Conservation (phyloP, 2,888 invertebrate genomes). For the Chymomyza procnemis region DNA sequence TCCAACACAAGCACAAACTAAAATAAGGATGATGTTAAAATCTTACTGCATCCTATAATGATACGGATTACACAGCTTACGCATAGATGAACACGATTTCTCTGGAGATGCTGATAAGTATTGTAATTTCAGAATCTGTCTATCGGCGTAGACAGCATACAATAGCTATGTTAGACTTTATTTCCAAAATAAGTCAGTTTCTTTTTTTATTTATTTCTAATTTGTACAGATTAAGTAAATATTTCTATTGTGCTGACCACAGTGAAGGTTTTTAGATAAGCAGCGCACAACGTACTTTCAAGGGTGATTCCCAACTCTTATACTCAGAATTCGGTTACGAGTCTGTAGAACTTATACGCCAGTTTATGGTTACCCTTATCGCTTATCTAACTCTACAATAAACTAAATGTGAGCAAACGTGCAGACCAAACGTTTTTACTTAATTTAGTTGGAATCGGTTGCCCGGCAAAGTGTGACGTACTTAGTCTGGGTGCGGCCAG, state of each 20-base stretch:
- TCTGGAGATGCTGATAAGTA: too few species aligned
- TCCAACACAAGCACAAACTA: too few species aligned
- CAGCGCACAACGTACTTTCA: constrained; percentile 12
- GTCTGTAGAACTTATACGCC: constrained; percentile 23
- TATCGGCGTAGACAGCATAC: too few species aligned
- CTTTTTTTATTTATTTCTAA: background rate
- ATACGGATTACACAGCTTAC: too few species aligned
- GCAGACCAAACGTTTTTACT: constrained; percentile 20
- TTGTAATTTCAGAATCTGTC: too few species aligned
- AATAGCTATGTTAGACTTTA: too few species aligned
- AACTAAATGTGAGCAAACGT: constrained; percentile 14
- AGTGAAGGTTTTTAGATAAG: constrained; percentile 45
- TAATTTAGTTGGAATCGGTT: constrained; percentile 46
- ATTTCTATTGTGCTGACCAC: background rate
- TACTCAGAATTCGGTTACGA: constrained; percentile 42
- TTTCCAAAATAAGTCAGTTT: background rate
- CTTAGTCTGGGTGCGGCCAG: background rate
- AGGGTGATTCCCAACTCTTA: constrained; percentile 29
- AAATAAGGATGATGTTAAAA: too few species aligned
- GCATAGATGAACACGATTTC: too few species aligned
- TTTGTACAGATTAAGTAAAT: background rate
- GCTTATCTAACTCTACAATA: constrained; percentile 49
- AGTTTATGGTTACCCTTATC: constrained; percentile 38
- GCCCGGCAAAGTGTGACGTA: constrained; percentile 31
- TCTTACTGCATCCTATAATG: too few species aligned